These are phyloP conservation scores for Melanogrammus aeglefinus DNA, from an alignment of 2,797 vertebrate genomes.

Conservation along the genomic window DNA sequence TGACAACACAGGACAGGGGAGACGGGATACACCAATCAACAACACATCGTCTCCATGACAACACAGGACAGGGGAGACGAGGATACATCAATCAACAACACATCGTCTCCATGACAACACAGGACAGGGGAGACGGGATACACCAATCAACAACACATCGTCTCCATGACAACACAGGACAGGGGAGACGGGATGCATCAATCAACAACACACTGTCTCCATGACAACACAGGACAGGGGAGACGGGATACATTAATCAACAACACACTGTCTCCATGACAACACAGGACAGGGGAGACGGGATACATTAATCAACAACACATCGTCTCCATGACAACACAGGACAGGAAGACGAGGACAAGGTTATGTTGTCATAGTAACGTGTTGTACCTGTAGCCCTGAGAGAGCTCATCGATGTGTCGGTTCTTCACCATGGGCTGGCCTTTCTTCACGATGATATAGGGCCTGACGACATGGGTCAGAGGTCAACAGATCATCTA, in stretches of 20 bases:
- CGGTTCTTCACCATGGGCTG: conserved; percentile 93
- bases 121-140: no score
- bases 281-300: conserved; percentile 1
- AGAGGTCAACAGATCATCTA: background rate
- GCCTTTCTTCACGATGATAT: conserved; percentile 96
- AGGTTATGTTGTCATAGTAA: conserved; percentile 1
- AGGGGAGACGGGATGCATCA: no score
- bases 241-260: no score
- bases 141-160: background rate
- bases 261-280: background rate
- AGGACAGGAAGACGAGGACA: background rate
- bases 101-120: no score
- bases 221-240: no score
- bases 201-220: background rate
- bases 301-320: background rate
- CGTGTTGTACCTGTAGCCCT: conserved; percentile 83
- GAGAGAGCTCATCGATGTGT: conserved; percentile 95
- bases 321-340: no score
- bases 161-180: no score
- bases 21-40: background rate
- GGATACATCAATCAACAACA: background rate
- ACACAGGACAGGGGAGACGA: background rate
- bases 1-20: background rate
- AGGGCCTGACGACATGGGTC: conserved; percentile 75
- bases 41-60: background rate